A percentile compares a stretch with the other conserved stretches of the same genome.
Conservation (phyloP, 23 tunicate species). For the Aplidium turbinatum region DNA sequence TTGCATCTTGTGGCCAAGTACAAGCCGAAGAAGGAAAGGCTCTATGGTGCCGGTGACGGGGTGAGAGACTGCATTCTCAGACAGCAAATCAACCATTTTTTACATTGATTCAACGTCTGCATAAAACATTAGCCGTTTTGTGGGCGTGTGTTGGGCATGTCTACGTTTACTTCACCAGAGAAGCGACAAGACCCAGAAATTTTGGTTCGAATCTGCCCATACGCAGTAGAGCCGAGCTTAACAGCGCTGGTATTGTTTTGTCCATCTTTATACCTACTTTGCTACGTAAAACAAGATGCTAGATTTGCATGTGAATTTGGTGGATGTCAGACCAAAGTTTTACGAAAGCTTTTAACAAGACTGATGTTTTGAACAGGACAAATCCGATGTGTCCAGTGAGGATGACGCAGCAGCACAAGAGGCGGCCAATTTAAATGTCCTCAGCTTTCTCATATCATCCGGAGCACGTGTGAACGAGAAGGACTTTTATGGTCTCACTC, state of each 20-base stretch:
- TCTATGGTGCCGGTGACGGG: not conserved
- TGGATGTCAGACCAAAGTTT: too few species aligned
- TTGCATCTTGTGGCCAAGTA: slow-evolving; percentile 78
- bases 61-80: not conserved
- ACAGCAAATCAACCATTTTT: not conserved
- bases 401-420: slow-evolving; percentile 25
- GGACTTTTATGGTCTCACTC: slow-evolving; percentile 84
- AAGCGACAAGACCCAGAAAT: too few species aligned
- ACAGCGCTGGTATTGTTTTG: too few species aligned
- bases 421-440: slow-evolving; percentile 38
- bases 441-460: slow-evolving; percentile 34
- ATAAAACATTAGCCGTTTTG: too few species aligned
- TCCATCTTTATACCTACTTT: too few species aligned
- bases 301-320: too few species aligned
- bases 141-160: too few species aligned
- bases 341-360: too few species aligned
- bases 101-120: not conserved
- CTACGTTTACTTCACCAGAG: too few species aligned
- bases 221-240: too few species aligned
- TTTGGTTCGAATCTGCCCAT: too few species aligned
- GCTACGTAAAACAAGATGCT: too few species aligned
- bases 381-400: slow-evolving; percentile 28
- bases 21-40: slow-evolving; percentile 36
- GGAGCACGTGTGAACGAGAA: slow-evolving; percentile 64
- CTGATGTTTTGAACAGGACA: slow-evolving; percentile 25